A percentile compares a stretch with the other conserved stretches of the same genome.
phyloP scores from a whole-genome alignment of 2,113 vertebrate genomes.

The Macaca mulatta region DNA sequence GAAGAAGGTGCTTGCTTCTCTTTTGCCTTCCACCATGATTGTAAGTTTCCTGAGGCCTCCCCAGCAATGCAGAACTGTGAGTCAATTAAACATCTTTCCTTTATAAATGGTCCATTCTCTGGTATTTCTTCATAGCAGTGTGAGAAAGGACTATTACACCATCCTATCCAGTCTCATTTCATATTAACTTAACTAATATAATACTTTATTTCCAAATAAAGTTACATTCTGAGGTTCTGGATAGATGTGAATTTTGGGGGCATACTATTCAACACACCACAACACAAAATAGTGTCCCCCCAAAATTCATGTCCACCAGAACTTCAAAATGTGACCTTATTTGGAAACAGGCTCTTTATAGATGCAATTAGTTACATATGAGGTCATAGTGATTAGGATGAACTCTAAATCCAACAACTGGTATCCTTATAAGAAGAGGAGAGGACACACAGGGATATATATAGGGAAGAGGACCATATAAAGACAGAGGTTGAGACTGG shows the following conservation, averaged over 20 bases:
- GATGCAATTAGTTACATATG: neutral
- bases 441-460: neutral
- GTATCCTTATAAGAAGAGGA: no score
- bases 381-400: no score
- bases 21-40: no score
- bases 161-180: neutral
- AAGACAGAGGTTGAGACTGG: neutral
- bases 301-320: neutral
- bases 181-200: neutral
- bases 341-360: neutral
- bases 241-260: neutral
- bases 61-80: no score
- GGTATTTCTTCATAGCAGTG: no score
- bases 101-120: no score
- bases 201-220: neutral
- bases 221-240: conserved; percentile 8
- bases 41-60: no score
- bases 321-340: neutral
- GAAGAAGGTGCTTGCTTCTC: no score
- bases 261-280: neutral
- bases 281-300: neutral
- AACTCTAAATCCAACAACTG: no score
- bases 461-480: neutral
- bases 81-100: no score
- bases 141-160: no score